Evolutionary conservation across 2,797 vertebrate species (phyloP), one percentile per base, ranked within the genome.

Genomic region (Leptatherina wallacei): DNA sequence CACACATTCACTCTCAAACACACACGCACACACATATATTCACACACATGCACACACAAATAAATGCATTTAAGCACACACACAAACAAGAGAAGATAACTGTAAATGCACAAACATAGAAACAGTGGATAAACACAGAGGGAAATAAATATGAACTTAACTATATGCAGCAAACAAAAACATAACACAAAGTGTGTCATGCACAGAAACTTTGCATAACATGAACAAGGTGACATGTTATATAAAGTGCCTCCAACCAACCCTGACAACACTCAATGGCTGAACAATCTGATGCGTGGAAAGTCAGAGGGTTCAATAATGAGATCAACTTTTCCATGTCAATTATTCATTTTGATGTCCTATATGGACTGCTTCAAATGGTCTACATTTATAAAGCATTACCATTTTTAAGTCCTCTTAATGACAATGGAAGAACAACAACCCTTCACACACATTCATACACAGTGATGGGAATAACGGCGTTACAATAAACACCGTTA

Each of bases 21-120:
- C 24, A 27, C 24, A 27, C 24, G 2, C 24, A 74, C 40, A 54
- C 40, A 49, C 56, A 75, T 74, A 75, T 65, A 76, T 24, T 16
- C 66, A 71, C 38, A 47, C 54, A 47, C 74, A 71, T n/a, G 7
- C 55, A 65, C 47, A 24, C 33, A 61, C n/a, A 59, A 64, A 9
- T 22, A 49, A n/a, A 70, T 24, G 47, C 13, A 24, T 30, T 55
- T 52, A 55, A 29, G 52, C n/a, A 73, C 16, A 78, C 35, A 75
- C 64, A 81, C 75, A 85, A 62, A 85, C 36, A 83, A 18, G 80
- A 36, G 59, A 62, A 80, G 57, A 81, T 65, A 61, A 30, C 62
- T 35, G 59, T 40, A 83, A 65, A 79, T 47, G 68, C 56, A 77
- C 77, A 73, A 60, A 69, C 49, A 77, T 58, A 6, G 14, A 78